Evolutionary conservation across 1,140 invertebrate genomes (phyloP).

Genomic region (Drosophila albomicans): DNA sequence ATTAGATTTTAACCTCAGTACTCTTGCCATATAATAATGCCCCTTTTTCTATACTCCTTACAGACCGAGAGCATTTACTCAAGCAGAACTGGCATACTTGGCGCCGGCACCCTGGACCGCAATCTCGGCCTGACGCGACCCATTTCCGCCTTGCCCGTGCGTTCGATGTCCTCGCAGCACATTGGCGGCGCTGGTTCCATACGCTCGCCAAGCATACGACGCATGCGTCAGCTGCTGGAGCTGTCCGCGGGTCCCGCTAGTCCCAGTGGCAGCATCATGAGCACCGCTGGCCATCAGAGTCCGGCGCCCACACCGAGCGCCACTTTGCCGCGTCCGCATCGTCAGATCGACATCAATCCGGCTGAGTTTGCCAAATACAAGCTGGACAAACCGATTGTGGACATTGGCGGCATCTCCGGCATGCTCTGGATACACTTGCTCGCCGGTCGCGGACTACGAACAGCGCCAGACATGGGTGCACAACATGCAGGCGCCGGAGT

Average conservation of each 20-base stretch:
- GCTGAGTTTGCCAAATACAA: slow-evolving; percentile 97
- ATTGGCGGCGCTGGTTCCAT: slow-evolving; percentile 86
- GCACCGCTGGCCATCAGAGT: slow-evolving; percentile 87
- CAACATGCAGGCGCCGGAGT: slow-evolving; percentile 83
- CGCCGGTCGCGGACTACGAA: slow-evolving; percentile 94
- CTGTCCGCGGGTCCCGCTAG: slow-evolving; percentile 87
- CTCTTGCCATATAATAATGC: not conserved
- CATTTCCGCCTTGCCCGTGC: slow-evolving; percentile 86
- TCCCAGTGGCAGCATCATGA: slow-evolving; percentile 85
- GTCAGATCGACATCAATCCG: slow-evolving; percentile 94
- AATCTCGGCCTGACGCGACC: slow-evolving; percentile 84
- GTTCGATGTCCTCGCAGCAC: slow-evolving; percentile 89
- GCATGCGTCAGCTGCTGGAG: slow-evolving; percentile 92
- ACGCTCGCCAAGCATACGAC: slow-evolving; percentile 90
- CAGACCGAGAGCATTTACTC: slow-evolving; percentile 88
- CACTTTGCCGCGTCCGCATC: slow-evolving; percentile 89
- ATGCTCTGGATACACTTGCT: slow-evolving; percentile 96
- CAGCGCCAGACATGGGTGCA: slow-evolving; percentile 87
- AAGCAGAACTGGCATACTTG: slow-evolving; percentile 85
- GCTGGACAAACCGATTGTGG: slow-evolving; percentile 90
- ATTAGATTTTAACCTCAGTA: not conserved
- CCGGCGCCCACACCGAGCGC: slow-evolving; percentile 90
- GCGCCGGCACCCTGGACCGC: slow-evolving; percentile 86
- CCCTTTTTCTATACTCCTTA: slow-evolving; percentile 19
- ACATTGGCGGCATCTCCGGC: slow-evolving; percentile 91